Conservation (phyloP, 2,797 vertebrate genomes). For the Champsocephalus gunnari region DNA sequence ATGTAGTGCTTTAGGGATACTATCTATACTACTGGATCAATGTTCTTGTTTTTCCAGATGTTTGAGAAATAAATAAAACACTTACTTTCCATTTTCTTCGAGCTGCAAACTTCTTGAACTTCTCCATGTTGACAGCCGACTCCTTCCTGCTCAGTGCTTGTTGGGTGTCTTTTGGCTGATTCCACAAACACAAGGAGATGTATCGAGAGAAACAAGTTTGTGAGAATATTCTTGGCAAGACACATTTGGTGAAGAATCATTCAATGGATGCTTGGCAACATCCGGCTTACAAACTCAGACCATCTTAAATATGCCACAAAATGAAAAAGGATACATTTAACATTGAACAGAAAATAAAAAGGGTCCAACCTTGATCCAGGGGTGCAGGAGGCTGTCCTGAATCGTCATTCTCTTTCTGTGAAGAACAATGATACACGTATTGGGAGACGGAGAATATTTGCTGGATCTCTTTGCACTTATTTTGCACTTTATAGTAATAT, state of each 20-base stretch:
- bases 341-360: not conserved
- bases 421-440: not conserved
- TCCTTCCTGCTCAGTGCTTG: conserved; percentile 97
- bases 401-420: conserved; percentile 97
- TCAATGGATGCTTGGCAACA: not conserved
- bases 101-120: conserved; percentile 98
- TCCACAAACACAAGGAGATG: conserved; percentile 52
- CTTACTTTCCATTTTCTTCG: conserved; percentile 98
- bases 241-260: not conserved
- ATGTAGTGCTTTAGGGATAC: not conserved
- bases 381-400: conserved; percentile 94
- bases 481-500: not conserved
- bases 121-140: conserved; percentile 99
- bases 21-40: no score
- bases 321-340: not conserved
- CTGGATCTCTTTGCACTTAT: not conserved
- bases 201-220: not conserved
- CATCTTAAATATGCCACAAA: not conserved
- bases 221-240: not conserved
- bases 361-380: conserved; percentile 95
- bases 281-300: not conserved
- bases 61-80: not conserved
- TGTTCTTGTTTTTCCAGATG: not conserved
- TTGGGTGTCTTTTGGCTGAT: conserved; percentile 95
- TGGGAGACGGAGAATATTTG: not conserved